Evolutionary conservation across 2,113 vertebrate genomes (phyloP), one percentile per base, ranked within the genome.

Genomic region (Ictalurus furcatus): DNA sequence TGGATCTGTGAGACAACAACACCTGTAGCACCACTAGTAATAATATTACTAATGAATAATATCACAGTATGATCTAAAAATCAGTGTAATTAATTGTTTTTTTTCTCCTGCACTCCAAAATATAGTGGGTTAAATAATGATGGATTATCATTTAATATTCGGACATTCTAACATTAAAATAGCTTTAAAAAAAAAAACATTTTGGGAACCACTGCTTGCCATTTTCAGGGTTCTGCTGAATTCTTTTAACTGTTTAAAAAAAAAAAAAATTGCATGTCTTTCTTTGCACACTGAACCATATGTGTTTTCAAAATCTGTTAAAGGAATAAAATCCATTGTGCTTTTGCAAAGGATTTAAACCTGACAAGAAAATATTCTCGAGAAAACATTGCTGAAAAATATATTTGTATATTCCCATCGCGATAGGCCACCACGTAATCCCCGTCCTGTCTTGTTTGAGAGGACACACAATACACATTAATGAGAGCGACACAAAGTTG

Each of bases 401-500:
- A 67, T 92, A 89, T 90, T 91, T 90, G 28, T 86, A 89, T 83
- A 90, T 90, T n/a, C 0, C 11, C 34, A 44, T 74, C 37, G 40
- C 71, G 23, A n/a, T 83, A 37, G 52, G 44, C 56, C 12, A 71
- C 21, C 83, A 85, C 92, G 93, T 91, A 85, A 92, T 90, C 88
- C 85, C 44, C n/a, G 80, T 89, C 54, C 90, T 90, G 14, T 73
- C 52, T 54, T 40, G 52, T 69, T 90, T 92, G 91, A 94, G 94
- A 92, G 88, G 90, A 87, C 94, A 94, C 92, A 96, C 95, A 96
- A 96, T 96, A 90, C 92, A 69, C 67, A 84, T 91, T 96, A 96
- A 96, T 95, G 94, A 95, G 94, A 91, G 92, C 90, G 93, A 92
- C 91, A 92, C 93, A 94, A 90, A 65, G 83, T 79, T 83, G 78